A percentile compares a stretch with the other conserved stretches of the same genome.
Conservation (phyloP, 92 coral and sea anemone species). For the Heliopora coerulea region DNA sequence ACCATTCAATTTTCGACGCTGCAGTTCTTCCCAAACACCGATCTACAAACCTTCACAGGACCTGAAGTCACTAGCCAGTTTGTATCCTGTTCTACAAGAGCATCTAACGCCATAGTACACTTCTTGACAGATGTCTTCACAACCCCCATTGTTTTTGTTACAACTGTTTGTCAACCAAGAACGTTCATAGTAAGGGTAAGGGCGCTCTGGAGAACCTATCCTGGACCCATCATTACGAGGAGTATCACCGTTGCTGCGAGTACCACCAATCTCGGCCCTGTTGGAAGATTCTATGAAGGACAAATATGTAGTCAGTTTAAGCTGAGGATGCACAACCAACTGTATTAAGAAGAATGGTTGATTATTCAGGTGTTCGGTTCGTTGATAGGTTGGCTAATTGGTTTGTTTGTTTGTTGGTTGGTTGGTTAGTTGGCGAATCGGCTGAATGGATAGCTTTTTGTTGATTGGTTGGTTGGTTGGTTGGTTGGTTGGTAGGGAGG, state of each 20-base stretch:
- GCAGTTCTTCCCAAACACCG: too few relatives aligned
- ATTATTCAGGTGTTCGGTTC: too few relatives aligned
- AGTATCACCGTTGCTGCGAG: not conserved
- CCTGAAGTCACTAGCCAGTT: conserved; percentile 1
- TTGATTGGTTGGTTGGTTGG: too few relatives aligned
- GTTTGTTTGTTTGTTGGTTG: too few relatives aligned
- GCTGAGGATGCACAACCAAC: too few relatives aligned
- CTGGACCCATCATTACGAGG: not conserved
- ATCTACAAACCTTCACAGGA: conserved; percentile 30
- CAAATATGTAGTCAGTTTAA: not conserved
- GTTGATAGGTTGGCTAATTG: too few relatives aligned
- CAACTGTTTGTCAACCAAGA: conserved; percentile 19
- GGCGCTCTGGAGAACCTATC: not conserved
- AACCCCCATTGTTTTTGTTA: conserved; percentile 30
- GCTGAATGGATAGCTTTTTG: too few relatives aligned
- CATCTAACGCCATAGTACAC: conserved; percentile 27
- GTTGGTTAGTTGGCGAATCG: too few relatives aligned
- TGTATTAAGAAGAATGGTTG: too few relatives aligned
- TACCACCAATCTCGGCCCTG: not conserved
- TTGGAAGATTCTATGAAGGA: not conserved
- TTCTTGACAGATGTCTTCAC: conserved; percentile 19
- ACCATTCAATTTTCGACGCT: too few relatives aligned
- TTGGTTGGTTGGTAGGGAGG: too few relatives aligned
- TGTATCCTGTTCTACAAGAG: not conserved
- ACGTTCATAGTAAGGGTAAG: conserved; percentile 20